These are phyloP conservation scores for Goniozus legneri DNA, from an alignment of 1,140 invertebrate species.

Conservation along the genomic window DNA sequence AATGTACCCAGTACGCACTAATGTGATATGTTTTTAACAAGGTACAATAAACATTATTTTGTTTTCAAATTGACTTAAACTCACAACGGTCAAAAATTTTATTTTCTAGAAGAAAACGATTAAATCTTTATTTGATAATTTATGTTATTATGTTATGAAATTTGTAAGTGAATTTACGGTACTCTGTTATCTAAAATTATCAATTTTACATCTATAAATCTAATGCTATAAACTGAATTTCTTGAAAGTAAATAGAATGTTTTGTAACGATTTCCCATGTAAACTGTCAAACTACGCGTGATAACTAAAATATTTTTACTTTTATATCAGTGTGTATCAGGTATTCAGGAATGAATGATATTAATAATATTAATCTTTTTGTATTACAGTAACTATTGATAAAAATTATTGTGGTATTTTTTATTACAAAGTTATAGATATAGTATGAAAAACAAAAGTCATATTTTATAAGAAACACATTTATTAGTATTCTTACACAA, in stretches of 20 bases:
- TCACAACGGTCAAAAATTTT: too few relatives aligned
- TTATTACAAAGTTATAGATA: too few relatives aligned
- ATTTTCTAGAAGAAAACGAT: too few relatives aligned
- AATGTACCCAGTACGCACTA: slow-evolving; percentile 8
- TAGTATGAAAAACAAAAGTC: too few relatives aligned
- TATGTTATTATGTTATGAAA: not conserved
- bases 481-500: too few relatives aligned
- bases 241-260: not conserved
- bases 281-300: not conserved
- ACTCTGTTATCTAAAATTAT: too few relatives aligned
- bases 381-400: not conserved
- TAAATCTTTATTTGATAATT: not conserved
- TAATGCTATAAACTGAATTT: not conserved
- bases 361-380: not conserved
- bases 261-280: not conserved
- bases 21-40: slow-evolving; percentile 12
- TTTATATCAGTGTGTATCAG: not conserved
- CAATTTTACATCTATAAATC: not conserved
- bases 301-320: not conserved
- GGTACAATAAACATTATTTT: slow-evolving; percentile 1
- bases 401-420: too few relatives aligned
- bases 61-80: not conserved
- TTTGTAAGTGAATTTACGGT: too few relatives aligned
- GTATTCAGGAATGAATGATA: not conserved
- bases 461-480: too few relatives aligned